Percentiles rank a stretch among this genome's conserved stretches.
These are phyloP conservation scores for Melinaea menophilus DNA, from an alignment of 2,888 invertebrate genomes.

Conservation along the genomic window DNA sequence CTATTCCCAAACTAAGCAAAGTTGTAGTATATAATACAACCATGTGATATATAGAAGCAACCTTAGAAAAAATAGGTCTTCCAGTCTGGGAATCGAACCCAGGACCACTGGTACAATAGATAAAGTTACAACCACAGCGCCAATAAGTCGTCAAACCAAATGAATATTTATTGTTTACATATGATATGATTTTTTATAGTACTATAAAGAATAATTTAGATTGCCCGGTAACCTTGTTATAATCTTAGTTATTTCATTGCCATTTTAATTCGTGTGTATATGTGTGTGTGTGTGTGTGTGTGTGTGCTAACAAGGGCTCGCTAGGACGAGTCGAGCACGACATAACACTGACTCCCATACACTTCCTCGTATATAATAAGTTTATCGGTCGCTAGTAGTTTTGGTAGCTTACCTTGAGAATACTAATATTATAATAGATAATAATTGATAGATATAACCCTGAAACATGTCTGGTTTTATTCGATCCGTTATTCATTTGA, in stretches of 20 bases:
- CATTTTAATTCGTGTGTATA: slow-evolving; percentile 43
- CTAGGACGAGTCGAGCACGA: slow-evolving; percentile 67
- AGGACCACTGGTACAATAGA: too few species aligned
- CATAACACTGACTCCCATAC: slow-evolving; percentile 37
- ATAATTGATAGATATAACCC: slow-evolving; percentile 30
- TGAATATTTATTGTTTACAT: slow-evolving; percentile 1
- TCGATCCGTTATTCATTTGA: neutral
- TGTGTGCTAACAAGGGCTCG: slow-evolving; percentile 52
- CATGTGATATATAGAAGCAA: too few species aligned
- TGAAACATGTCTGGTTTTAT: slow-evolving; percentile 21
- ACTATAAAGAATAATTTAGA: slow-evolving; percentile 27
- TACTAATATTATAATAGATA: slow-evolving; percentile 40
- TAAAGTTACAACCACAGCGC: too few species aligned
- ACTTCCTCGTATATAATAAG: slow-evolving; percentile 67
- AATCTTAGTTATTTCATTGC: slow-evolving; percentile 74
- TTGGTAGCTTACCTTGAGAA: slow-evolving; percentile 61
- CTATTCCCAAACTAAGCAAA: too few species aligned
- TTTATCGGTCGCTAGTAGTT: slow-evolving; percentile 58
- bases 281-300: slow-evolving; percentile 32
- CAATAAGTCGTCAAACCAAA: too few species aligned
- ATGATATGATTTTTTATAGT: slow-evolving; percentile 41
- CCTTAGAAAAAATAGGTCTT: too few species aligned
- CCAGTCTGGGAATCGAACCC: too few species aligned
- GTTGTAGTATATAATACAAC: too few species aligned
- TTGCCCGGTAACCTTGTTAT: slow-evolving; percentile 68